Evolutionary conservation across 2,888 invertebrate species (phyloP), one percentile per base, ranked within the genome.

Genomic region (Neocrepidodera transversa): DNA sequence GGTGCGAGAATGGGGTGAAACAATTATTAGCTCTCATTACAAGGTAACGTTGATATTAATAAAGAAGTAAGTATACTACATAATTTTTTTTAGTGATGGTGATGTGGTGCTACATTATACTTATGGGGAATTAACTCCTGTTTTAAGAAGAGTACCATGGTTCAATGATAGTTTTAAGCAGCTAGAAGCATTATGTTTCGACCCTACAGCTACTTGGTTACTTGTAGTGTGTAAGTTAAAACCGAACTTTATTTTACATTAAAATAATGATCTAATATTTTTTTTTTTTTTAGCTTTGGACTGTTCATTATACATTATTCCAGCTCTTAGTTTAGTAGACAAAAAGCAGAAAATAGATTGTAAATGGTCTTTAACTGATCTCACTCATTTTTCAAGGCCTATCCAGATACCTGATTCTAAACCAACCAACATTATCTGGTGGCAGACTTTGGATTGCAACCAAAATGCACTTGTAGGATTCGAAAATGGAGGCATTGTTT

Each of bases 131-230:
- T 63, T 80, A 35, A 68, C 76, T 11, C 73, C 79, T 18, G 74
- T 79, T 38, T 56, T 80, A 28, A 80, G 75, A 68, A 71, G 76
- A 62, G 72, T 80, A 45, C 77, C 79, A 49, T 80, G 80, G 80
- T 74, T 78, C 56, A 74, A 72, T 11, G 79, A 79, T 56, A 72
- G 71, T 30, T 70, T 71, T 45, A 79, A 79, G 70, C 56, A 80
- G 30, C 84, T 89, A 58, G 84, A 87, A 74, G 87, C 87, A 73
- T 82, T 93, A 76, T 92, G 92, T 77, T 93, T 94, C 79, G 92
- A 93, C 80, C 90, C 92, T 1, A 86, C 88, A 59, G 93, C 92
- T 53, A 87, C 88, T 36, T 91, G 91, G 91, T 80, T 91, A 18
- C 79, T 91, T 17, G 82, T 87, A 65, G 80, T 85, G 58, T 85